These are phyloP conservation scores for Oscheius sp. DNA, from an alignment of 2,888 invertebrate genomes.

Conservation along the genomic window DNA sequence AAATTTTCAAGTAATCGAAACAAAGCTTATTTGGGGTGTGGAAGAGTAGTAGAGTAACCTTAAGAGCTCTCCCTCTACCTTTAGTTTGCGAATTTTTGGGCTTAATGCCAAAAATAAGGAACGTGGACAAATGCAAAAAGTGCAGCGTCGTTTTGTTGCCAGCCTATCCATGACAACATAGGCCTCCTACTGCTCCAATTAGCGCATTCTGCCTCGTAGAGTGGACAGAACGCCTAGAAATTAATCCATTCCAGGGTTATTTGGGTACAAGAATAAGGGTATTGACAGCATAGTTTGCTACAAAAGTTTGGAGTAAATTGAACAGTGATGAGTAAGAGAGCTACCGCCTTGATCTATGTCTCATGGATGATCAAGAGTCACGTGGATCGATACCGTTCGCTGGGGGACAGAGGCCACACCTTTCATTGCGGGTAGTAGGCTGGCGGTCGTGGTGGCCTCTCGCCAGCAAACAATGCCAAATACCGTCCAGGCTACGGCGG, in stretches of 20 bases:
- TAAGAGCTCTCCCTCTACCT: not conserved
- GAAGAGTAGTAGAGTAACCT: too few relatives aligned
- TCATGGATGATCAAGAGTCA: too few relatives aligned
- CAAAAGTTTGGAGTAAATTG: not conserved
- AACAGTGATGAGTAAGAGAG: not conserved
- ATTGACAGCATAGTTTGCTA: too few relatives aligned
- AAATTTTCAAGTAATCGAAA: too few relatives aligned
- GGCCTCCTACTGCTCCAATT: conserved; percentile 11
- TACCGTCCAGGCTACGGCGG: too few relatives aligned
- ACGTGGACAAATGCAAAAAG: not conserved
- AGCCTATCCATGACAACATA: conserved; percentile 34
- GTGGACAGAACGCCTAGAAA: not conserved
- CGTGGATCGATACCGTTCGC: conserved; percentile 27
- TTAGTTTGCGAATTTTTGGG: not conserved
- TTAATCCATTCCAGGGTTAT: not conserved
- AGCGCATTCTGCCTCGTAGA: conserved; percentile 6
- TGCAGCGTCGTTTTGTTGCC: conserved; percentile 8
- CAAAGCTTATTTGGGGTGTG: too few relatives aligned
- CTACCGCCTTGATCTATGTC: too few relatives aligned
- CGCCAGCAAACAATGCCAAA: conserved; percentile 3
- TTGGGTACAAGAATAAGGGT: not conserved
- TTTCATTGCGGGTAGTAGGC: conserved; percentile 29
- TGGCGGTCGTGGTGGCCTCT: not conserved
- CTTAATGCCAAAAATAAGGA: not conserved
- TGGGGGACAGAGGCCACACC: conserved; percentile 20